A percentile compares a stretch with the other conserved stretches of the same genome.
phyloP scores from a whole-genome alignment of 2,113 vertebrate genomes.

The Micronycteris hirsuta region DNA sequence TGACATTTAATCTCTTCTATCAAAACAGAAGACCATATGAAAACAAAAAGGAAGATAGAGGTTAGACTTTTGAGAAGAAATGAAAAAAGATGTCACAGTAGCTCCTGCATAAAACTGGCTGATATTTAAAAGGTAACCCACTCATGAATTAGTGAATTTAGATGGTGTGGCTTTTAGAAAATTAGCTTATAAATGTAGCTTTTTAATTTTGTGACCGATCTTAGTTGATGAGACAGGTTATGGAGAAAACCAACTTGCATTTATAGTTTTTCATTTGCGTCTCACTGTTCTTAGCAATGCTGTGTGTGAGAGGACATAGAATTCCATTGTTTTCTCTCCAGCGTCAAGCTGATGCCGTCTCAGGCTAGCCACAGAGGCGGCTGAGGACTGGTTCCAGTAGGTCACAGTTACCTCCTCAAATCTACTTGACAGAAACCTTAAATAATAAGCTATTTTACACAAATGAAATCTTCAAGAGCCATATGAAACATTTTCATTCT shows the following conservation, averaged over 20 bases:
- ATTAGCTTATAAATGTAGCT: not conserved
- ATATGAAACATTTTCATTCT: not conserved
- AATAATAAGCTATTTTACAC: slow-evolving; percentile 2
- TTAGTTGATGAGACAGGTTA: not conserved
- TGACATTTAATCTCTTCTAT: slow-evolving; percentile 50
- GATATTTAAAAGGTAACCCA: not conserved
- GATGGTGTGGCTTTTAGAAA: not conserved
- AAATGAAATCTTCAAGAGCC: not conserved
- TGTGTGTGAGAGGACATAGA: not conserved
- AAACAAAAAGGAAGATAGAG: slow-evolving; percentile 31
- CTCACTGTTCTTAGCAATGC: not conserved
- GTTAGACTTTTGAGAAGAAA: slow-evolving; percentile 36
- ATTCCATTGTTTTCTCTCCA: not conserved
- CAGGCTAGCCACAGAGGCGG: not conserved
- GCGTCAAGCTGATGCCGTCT: not conserved
- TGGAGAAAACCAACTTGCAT: not conserved
- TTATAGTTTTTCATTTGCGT: not conserved
- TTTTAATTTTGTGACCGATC: not conserved
- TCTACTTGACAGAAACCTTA: not conserved
- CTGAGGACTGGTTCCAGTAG: not conserved
- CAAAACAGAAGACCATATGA: slow-evolving; percentile 10
- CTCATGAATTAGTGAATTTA: not conserved
- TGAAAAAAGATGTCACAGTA: not conserved
- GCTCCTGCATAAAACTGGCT: not conserved
- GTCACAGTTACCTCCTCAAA: not conserved